Evolutionary conservation across 1,140 invertebrate species (phyloP), one percentile per base, ranked within the genome.

Genomic region (Homalodisca vitripennis): DNA sequence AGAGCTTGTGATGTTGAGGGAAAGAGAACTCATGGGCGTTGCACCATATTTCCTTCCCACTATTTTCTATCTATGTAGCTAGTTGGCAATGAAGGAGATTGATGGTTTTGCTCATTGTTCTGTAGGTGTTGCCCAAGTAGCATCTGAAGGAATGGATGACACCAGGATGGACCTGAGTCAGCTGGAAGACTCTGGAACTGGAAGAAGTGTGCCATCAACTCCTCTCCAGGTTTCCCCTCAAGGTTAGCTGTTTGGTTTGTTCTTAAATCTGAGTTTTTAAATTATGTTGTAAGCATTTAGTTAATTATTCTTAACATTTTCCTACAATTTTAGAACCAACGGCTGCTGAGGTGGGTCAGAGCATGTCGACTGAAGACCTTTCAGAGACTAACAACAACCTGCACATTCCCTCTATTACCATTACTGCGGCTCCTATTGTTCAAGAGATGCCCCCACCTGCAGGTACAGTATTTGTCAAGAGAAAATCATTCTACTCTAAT

Each of bases 101-200:
- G 2, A 51, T 51, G 26, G 74, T 32, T 75, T n/a, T n/a, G n/a
- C n/a, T n/a, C n/a, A n/a, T n/a, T n/a, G n/a, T 78, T 1, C 60
- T 53, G 31, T 55, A 71, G 79, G 79, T 12, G 78, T 81, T 64
- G 79, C 79, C 34, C 83, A 81, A 73, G 80, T 78, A 68, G 81
- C 83, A 27, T 84, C 84, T 63, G 88, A 89, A 78, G 84, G 87
- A 3, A 88, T 92, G 81, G 90, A 92, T 75, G 90, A 92, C 76
- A 91, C 89, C 0, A 82, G 89, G 73, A 87, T 92, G 78, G 91
- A 93, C 78, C 78, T 92, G 20, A 82, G 82, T 14, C 86, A 88
- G 70, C 81, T 91, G 73, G 89, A 89, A 74, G 87, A 89, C 62
- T 81, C 85, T 77, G 82, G 84, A 48, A 86, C 85, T 32, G 87